phyloP scores from a whole-genome alignment of 2,888 invertebrate genomes.

The Drosophila macrospina region DNA sequence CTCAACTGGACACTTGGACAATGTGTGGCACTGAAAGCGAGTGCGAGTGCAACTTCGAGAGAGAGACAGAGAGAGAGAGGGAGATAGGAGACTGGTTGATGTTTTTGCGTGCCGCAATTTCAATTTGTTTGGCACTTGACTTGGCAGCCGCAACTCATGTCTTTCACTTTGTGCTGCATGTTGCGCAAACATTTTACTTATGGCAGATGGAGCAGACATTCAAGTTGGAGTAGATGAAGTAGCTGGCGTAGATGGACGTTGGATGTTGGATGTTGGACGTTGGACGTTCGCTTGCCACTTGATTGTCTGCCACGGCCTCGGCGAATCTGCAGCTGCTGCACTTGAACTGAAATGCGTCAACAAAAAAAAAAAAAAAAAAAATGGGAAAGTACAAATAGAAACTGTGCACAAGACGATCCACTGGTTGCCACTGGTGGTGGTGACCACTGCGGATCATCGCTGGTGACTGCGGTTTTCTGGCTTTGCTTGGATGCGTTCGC shows the following conservation, averaged over 20 bases:
- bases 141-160: constrained; percentile 51
- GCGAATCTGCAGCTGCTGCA: constrained; percentile 71
- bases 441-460: too few relatives aligned
- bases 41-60: background rate
- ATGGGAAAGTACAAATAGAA: constrained; percentile 81
- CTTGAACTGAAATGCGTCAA: constrained; percentile 79
- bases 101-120: constrained; percentile 79
- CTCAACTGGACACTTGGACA: background rate
- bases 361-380: too few relatives aligned
- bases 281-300: constrained; percentile 47
- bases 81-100: constrained; percentile 49
- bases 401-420: constrained; percentile 55
- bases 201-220: constrained; percentile 14
- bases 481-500: constrained; percentile 24
- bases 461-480: constrained; percentile 21
- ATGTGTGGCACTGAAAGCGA: background rate
- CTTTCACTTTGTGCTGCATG: constrained; percentile 72
- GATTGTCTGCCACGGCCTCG: constrained; percentile 51
- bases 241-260: constrained; percentile 1
- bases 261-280: constrained; percentile 16
- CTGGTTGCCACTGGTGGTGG: too few relatives aligned
- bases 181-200: constrained; percentile 77
- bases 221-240: constrained; percentile 9
- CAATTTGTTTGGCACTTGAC: constrained; percentile 80
- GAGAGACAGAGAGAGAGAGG: constrained; percentile 7